Evolutionary conservation across 2,888 invertebrate genomes (phyloP).

Genomic region (Euzetes globulus): DNA sequence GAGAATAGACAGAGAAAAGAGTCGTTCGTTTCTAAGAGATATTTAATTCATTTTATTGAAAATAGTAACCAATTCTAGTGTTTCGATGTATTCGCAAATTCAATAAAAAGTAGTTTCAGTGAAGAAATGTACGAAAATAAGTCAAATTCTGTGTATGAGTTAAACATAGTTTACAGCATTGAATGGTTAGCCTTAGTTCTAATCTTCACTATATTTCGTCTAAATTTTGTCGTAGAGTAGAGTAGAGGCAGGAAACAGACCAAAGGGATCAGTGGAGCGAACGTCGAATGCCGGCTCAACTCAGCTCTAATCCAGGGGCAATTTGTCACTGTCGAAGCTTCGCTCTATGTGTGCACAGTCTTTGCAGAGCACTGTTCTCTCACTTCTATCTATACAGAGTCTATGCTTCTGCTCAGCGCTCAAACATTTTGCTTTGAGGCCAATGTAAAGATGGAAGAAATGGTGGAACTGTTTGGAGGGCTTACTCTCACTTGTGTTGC

Average conservation of each 20-base stretch:
- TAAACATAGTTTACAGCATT: neutral
- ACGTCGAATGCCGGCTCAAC: conserved; percentile 23
- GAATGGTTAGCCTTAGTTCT: conserved; percentile 5
- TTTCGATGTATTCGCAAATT: neutral
- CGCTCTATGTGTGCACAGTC: neutral
- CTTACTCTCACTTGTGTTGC: neutral
- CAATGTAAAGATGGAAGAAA: conserved; percentile 19
- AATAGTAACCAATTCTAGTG: neutral
- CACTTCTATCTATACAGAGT: neutral
- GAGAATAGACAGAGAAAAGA: neutral
- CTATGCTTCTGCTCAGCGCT: conserved; percentile 22
- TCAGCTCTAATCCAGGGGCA: conserved; percentile 36
- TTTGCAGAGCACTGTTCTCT: neutral
- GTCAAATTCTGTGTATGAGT: conserved; percentile 1
- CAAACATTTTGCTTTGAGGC: conserved; percentile 10
- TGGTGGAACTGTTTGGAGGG: neutral
- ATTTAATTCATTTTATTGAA: neutral
- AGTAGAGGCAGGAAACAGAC: conserved; percentile 29
- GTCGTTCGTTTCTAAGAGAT: neutral
- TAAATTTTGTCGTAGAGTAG: neutral
- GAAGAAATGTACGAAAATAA: neutral
- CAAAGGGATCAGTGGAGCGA: conserved; percentile 31
- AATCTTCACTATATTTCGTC: conserved; percentile 21
- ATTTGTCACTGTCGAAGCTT: conserved; percentile 37
- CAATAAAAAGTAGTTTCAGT: neutral